These are phyloP conservation scores for Embiotoca jacksoni DNA, from an alignment of 2,113 vertebrate genomes.

Conservation along the genomic window DNA sequence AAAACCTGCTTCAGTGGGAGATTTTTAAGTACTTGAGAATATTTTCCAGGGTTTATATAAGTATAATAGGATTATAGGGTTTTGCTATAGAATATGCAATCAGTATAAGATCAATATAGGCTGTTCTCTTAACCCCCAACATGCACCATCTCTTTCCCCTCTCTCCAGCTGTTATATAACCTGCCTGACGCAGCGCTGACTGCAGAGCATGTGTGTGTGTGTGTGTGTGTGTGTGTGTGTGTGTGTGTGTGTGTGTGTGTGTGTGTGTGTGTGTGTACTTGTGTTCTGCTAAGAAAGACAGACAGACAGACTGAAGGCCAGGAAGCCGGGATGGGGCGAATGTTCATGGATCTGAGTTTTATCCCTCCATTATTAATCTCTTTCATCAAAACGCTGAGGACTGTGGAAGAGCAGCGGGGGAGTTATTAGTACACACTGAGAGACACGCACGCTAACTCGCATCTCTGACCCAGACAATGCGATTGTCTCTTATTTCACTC, in stretches of 20 bases:
- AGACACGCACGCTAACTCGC: slow-evolving; percentile 15
- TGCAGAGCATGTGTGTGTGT: slow-evolving; percentile 57
- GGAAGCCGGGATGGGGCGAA: slow-evolving; percentile 34
- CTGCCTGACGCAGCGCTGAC: slow-evolving; percentile 79
- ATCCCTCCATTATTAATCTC: slow-evolving; percentile 64
- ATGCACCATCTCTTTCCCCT: slow-evolving; percentile 18
- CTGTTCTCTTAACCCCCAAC: slow-evolving; percentile 25
- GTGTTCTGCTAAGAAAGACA: slow-evolving; percentile 47
- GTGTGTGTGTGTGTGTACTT: background rate
- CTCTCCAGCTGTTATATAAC: slow-evolving; percentile 76
- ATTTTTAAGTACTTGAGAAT: slow-evolving; percentile 25
- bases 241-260: slow-evolving; percentile 6
- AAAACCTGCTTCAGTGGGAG: slow-evolving; percentile 2
- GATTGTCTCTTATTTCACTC: slow-evolving; percentile 52
- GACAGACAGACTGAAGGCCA: slow-evolving; percentile 47
- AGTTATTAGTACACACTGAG: slow-evolving; percentile 9
- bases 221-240: slow-evolving; percentile 9
- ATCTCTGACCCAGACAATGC: slow-evolving; percentile 48
- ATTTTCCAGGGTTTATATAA: slow-evolving; percentile 11
- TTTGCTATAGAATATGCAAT: slow-evolving; percentile 6
- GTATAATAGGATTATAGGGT: slow-evolving; percentile 46
- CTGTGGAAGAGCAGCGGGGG: slow-evolving; percentile 43
- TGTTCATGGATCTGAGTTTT: slow-evolving; percentile 57
- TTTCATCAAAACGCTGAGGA: slow-evolving; percentile 52
- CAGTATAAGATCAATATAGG: slow-evolving; percentile 10